phyloP scores from a whole-genome alignment of 35 echinoderm and acorn worm species.

The Holothuria glaberrima region DNA sequence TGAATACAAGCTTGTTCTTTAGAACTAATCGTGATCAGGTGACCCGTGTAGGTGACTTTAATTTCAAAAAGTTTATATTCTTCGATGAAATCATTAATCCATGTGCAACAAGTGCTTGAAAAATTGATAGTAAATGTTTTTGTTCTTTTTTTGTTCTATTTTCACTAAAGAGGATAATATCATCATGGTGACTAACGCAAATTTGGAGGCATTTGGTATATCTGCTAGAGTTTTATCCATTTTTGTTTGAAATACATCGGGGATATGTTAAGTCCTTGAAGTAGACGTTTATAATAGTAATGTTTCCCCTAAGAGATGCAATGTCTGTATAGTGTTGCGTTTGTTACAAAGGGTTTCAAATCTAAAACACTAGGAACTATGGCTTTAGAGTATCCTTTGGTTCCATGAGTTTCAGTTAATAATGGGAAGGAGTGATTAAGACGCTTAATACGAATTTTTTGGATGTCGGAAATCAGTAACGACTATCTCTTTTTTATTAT shows the following conservation, averaged over 20 bases:
- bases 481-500: conserved; percentile 44
- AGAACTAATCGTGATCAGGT: conserved; percentile 13
- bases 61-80: conserved; percentile 57
- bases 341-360: conserved; percentile 8
- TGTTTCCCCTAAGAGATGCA: conserved; percentile 51
- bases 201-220: conserved; percentile 31
- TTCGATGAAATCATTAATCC: conserved; percentile 46
- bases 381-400: not conserved
- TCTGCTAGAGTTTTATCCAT: conserved; percentile 39
- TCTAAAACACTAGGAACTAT: not conserved
- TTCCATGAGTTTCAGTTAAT: not conserved
- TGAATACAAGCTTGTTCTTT: conserved; percentile 15
- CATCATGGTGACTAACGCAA: conserved; percentile 61
- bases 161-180: conserved; percentile 58
- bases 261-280: conserved; percentile 43
- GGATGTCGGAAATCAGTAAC: conserved; percentile 64
- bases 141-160: too few relatives aligned
- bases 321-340: conserved; percentile 37
- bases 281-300: conserved; percentile 42
- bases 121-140: too few relatives aligned
- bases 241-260: conserved; percentile 34
- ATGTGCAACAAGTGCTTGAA: too few relatives aligned
- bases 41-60: conserved; percentile 58
- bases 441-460: too few relatives aligned
- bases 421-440: conserved; percentile 4